Conservation (phyloP, 1,140 invertebrate species). For the Sinonovacula constricta region DNA sequence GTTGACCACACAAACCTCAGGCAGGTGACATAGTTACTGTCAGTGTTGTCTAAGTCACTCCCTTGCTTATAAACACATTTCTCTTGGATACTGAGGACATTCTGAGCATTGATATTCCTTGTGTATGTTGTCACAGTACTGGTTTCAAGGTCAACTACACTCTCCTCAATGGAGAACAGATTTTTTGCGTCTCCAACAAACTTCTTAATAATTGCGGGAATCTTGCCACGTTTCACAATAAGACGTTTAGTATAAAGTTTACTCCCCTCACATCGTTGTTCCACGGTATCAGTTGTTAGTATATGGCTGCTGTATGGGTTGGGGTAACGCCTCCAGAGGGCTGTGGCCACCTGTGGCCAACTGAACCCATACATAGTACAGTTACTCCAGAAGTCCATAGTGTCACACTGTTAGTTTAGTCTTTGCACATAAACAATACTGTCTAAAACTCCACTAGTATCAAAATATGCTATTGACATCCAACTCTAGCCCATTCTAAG, state of each 20-base stretch:
- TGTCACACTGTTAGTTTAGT: background rate
- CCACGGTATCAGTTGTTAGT: slow-evolving; percentile 23
- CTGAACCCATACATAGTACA: slow-evolving; percentile 3
- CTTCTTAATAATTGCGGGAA: slow-evolving; percentile 25
- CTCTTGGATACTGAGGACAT: slow-evolving; percentile 31
- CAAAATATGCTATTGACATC: too few species aligned
- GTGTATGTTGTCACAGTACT: slow-evolving; percentile 33
- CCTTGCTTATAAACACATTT: slow-evolving; percentile 7
- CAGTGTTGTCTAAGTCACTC: background rate
- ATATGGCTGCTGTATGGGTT: slow-evolving; percentile 32
- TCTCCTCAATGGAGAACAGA: slow-evolving; percentile 33
- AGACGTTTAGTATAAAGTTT: slow-evolving; percentile 37
- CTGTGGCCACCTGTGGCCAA: slow-evolving; percentile 33
- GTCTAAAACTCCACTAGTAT: too few species aligned
- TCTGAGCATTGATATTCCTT: slow-evolving; percentile 42
- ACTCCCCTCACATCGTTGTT: background rate
- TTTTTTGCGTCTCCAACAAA: slow-evolving; percentile 30
- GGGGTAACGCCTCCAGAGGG: slow-evolving; percentile 30
- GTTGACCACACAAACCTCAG: background rate
- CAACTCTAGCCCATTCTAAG: too few species aligned
- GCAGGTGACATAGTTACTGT: too few species aligned
- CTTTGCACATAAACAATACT: too few species aligned
- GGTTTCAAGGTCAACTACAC: slow-evolving; percentile 18
- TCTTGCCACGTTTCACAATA: slow-evolving; percentile 27
- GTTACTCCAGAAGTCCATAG: slow-evolving; percentile 10